Base-by-base conservation (phyloP, 1,140 invertebrate species). In the Diachasma alloeum region DNA sequence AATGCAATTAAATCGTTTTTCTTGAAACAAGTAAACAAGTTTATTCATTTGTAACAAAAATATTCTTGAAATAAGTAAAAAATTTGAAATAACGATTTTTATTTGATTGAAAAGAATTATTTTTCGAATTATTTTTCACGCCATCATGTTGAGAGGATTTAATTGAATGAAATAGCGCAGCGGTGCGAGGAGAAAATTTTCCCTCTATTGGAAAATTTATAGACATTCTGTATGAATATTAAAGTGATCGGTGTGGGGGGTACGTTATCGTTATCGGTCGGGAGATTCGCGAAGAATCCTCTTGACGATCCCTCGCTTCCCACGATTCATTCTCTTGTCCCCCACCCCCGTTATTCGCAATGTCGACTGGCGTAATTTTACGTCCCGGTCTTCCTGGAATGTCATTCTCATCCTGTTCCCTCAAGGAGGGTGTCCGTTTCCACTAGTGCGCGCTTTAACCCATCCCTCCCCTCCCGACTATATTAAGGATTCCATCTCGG, bases 401-500 rank as follows among this genome's bases (percentile, higher is more conserved):
- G 81, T 81, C 83, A 83, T 82, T 83, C 76, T 78, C 81, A 79
- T 74, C 79, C 78, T 59, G 15, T 69, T 72, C 79, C 74, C 66
- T 75, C 37, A 74, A 66, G 66, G 15, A 68, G 31, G n/a, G 36
- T 15, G 31, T 68, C 36, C 26, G 31, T 66, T 66, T 66, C 36
- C 69, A 56, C 11, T 46, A 66, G 48, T 22, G 59, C 69, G 13
- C 76, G 67, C 79, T 75, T 42, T 80, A 73, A 26, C 15, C 26
- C 26, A 26, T 31, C 31, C 6, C 31, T 31, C 31, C 31, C 6
- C 31, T 6, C 59, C 31, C 66, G 81, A 83, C 81, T 86, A 87
- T 87, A 87, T 88, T 88, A 87, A 86, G 82, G 81, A 87, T 87
- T 87, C 84, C 87, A 85, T 48, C 74, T 76, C 67, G 68, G 15